These are phyloP conservation scores for Idaea dimidiata DNA, from an alignment of 2,888 invertebrate species.

Conservation along the genomic window DNA sequence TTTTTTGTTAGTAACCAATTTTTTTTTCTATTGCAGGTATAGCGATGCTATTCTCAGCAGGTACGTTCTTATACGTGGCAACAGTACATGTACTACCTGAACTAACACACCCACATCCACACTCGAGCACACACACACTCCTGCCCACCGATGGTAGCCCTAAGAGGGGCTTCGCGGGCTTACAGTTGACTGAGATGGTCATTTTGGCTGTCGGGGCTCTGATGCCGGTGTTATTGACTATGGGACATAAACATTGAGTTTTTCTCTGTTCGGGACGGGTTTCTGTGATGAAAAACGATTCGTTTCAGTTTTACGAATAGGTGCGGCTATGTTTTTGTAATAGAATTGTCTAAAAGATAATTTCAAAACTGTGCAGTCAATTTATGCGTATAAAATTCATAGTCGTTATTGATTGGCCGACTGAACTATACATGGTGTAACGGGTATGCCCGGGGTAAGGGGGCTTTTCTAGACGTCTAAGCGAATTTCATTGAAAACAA, in stretches of 20 bases:
- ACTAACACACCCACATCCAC: constrained; percentile 82
- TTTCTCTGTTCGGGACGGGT: not conserved
- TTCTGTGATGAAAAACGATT: constrained; percentile 2
- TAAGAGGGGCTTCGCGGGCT: constrained; percentile 71
- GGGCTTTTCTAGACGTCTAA: too few species aligned
- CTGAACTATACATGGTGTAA: too few species aligned
- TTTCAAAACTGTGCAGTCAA: too few species aligned
- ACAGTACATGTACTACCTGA: constrained; percentile 99
- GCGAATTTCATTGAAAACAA: too few species aligned
- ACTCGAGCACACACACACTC: constrained; percentile 62
- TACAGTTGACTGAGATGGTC: constrained; percentile 89
- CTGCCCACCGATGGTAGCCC: constrained; percentile 61
- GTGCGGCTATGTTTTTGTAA: too few species aligned
- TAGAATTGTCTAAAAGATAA: too few species aligned
- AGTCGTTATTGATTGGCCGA: too few species aligned
- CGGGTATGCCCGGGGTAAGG: too few species aligned
- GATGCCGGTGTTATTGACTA: constrained; percentile 92
- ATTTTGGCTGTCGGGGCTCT: constrained; percentile 93
- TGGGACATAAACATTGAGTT: constrained; percentile 94
- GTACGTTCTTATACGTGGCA: constrained; percentile 98
- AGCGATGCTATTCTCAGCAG: constrained; percentile 99
- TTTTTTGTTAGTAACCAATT: not conserved
- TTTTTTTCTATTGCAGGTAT: constrained; percentile 78
- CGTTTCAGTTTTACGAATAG: not conserved
- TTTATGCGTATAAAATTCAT: too few species aligned